These are phyloP conservation scores for Coelogynopora nodosa DNA, from an alignment of 2,888 invertebrate species.

Conservation along the genomic window DNA sequence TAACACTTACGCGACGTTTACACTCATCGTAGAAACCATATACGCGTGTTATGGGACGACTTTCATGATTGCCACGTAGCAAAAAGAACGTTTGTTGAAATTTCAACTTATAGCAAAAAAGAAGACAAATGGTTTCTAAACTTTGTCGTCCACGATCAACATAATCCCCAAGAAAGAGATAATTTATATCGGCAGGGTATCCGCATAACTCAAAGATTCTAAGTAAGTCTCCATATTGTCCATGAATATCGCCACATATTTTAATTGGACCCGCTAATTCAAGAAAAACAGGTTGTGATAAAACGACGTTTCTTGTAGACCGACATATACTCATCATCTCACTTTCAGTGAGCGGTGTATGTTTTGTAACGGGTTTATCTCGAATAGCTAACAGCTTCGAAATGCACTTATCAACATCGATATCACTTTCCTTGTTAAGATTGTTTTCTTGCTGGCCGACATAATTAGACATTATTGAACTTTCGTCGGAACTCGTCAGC, in stretches of 20 bases:
- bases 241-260: conserved; percentile 62
- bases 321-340: conserved; percentile 35
- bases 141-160: conserved; percentile 62
- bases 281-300: conserved; percentile 59
- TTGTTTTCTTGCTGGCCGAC: conserved; percentile 6
- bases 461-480: not conserved
- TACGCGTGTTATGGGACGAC: conserved; percentile 61
- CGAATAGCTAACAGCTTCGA: not conserved
- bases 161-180: conserved; percentile 62
- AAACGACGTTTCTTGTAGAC: conserved; percentile 30
- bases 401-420: not conserved
- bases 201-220: conserved; percentile 60
- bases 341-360: conserved; percentile 17
- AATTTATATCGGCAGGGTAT: conserved; percentile 61
- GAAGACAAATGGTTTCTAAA: conserved; percentile 61
- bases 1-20: conserved; percentile 58
- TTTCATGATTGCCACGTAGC: conserved; percentile 63
- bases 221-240: conserved; percentile 62
- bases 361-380: not conserved
- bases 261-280: conserved; percentile 60
- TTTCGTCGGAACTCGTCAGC: not conserved
- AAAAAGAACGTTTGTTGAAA: conserved; percentile 65
- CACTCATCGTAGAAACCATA: conserved; percentile 64
- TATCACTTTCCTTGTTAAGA: not conserved
- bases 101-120: conserved; percentile 63